Conservation (phyloP, 2,797 vertebrate genomes). For the Sylvilagus floridanus region DNA sequence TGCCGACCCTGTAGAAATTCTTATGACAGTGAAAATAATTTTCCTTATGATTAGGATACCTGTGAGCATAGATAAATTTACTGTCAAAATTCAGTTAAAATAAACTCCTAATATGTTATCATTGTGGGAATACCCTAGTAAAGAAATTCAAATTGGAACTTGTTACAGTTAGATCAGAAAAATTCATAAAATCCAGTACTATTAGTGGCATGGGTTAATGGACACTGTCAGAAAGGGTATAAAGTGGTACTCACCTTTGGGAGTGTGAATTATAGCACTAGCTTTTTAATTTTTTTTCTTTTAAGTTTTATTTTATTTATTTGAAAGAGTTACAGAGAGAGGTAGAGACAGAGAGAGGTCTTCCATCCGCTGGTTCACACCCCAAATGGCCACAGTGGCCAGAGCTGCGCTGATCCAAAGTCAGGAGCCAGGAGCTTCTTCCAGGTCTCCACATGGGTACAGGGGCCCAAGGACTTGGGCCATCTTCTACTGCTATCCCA, state of each 20-base stretch:
- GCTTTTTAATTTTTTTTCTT: not conserved
- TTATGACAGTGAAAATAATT: constrained; percentile 10
- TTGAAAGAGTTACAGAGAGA: no score
- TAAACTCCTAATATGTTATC: constrained; percentile 22
- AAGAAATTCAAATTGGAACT: constrained; percentile 19
- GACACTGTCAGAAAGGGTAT: not conserved
- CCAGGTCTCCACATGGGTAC: no score
- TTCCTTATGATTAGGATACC: constrained; percentile 12
- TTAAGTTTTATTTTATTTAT: no score
- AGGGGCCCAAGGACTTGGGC: no score
- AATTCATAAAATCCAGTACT: not conserved
- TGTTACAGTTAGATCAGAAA: not conserved
- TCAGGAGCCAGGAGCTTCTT: no score
- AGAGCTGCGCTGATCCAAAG: no score
- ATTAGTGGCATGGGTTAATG: not conserved
- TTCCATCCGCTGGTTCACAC: no score
- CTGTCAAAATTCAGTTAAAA: constrained; percentile 42
- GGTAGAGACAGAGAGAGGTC: no score
- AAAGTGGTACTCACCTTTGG: constrained; percentile 25
- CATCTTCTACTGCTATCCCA: no score
- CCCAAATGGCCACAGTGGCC: no score
- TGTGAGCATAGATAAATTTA: constrained; percentile 43
- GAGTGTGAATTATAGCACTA: not conserved
- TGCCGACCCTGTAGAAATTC: not conserved
- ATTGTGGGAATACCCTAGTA: constrained; percentile 24